Percentiles rank a stretch among this genome's conserved stretches.
phyloP scores from a whole-genome alignment of 2,797 vertebrate genomes.

The Caiman crocodilus region DNA sequence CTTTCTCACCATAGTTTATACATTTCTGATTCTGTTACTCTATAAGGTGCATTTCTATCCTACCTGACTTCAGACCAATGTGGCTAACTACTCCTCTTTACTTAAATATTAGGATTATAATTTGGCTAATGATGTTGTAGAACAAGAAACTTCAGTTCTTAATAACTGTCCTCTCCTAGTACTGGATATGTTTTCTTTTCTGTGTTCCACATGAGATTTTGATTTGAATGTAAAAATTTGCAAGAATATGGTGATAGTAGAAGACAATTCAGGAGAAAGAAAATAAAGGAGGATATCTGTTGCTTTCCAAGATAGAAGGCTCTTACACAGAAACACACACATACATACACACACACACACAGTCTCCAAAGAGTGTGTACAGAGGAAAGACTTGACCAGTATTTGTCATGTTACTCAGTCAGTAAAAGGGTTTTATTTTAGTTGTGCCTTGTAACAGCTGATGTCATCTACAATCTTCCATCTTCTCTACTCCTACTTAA shows the following conservation, averaged over 20 bases:
- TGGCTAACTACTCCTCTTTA: background rate
- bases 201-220: background rate
- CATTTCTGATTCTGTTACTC: no score
- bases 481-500: background rate
- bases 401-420: background rate
- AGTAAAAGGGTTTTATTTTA: background rate
- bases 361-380: background rate
- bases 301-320: background rate
- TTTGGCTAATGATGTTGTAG: background rate
- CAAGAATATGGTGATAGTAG: background rate
- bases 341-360: background rate
- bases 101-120: background rate
- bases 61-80: no score
- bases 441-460: background rate
- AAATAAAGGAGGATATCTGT: background rate
- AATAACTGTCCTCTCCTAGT: background rate
- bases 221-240: background rate
- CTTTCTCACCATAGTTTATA: no score
- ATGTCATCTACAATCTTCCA: background rate
- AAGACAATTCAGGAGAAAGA: background rate
- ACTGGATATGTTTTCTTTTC: background rate
- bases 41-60: no score
- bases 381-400: background rate
- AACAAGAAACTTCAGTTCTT: background rate
- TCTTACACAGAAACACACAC: background rate